Evolutionary conservation across 64 coral and sea anemone genomes (phyloP).

Genomic region (Astreopora myriophthalma): DNA sequence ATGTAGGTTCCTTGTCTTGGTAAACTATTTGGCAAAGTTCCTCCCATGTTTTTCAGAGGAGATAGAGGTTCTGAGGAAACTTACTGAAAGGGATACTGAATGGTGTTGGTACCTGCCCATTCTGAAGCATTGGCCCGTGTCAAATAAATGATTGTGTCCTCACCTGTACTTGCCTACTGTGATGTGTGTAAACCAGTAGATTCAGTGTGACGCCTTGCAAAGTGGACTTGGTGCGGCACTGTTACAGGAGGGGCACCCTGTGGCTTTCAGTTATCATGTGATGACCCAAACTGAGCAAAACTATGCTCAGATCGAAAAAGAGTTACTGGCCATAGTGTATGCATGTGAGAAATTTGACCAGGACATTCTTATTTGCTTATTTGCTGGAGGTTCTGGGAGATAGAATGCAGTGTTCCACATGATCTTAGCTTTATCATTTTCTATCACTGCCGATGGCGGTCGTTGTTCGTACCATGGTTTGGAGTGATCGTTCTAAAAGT

Average conservation of each 20-base stretch:
- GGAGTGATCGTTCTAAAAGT: no score
- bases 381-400: no score
- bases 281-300: conserved; percentile 9
- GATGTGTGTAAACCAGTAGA: background rate
- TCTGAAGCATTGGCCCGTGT: background rate
- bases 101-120: conserved; percentile 26
- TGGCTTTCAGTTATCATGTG: background rate
- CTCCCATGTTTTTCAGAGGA: background rate
- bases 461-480: no score
- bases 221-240: background rate
- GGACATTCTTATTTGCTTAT: conserved; percentile 3
- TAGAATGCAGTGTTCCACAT: no score
- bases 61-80: conserved; percentile 39
- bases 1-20: conserved; percentile 11
- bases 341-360: conserved; percentile 9
- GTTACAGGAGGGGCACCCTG: background rate
- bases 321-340: background rate
- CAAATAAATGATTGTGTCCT: background rate
- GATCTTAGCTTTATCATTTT: no score
- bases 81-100: conserved; percentile 30
- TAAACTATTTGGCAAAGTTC: background rate
- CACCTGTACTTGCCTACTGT: background rate
- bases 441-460: no score
- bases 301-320: background rate
- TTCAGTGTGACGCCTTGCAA: background rate